Percentiles rank a stretch among this genome's conserved stretches.
These are phyloP conservation scores for Paratilapia polleni DNA, from an alignment of 2,113 vertebrate genomes.

Conservation along the genomic window DNA sequence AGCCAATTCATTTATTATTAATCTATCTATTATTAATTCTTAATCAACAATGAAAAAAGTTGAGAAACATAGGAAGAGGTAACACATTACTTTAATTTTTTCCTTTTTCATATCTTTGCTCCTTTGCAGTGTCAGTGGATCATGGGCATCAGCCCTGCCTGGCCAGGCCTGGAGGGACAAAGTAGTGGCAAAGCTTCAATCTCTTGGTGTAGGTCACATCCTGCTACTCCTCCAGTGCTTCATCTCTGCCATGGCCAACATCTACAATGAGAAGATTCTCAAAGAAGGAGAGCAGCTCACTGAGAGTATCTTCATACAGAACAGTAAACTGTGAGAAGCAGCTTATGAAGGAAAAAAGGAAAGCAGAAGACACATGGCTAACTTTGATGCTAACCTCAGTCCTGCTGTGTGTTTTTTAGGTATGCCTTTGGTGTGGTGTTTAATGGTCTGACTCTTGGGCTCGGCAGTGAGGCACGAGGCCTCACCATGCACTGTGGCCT, in stretches of 20 bases:
- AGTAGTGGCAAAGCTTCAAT: slow-evolving; percentile 78
- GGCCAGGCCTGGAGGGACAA: slow-evolving; percentile 83
- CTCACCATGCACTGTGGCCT: slow-evolving; percentile 88
- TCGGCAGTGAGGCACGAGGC: slow-evolving; percentile 82
- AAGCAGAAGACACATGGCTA: neutral
- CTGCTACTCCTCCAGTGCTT: slow-evolving; percentile 94
- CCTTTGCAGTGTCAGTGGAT: slow-evolving; percentile 46
- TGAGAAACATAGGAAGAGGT: neutral
- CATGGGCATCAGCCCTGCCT: slow-evolving; percentile 61
- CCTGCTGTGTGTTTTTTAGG: slow-evolving; percentile 18
- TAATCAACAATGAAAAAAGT: neutral
- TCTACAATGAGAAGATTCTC: slow-evolving; percentile 98
- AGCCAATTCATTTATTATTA: neutral
- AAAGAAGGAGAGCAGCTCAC: slow-evolving; percentile 90
- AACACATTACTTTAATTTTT: neutral
- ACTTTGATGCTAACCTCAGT: neutral
- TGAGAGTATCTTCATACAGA: slow-evolving; percentile 96
- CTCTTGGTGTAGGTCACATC: slow-evolving; percentile 88
- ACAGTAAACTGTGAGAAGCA: slow-evolving; percentile 89
- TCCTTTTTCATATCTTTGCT: neutral
- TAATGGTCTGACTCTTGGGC: slow-evolving; percentile 86
- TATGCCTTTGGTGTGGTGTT: slow-evolving; percentile 90
- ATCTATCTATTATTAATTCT: neutral
- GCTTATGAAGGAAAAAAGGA: neutral
- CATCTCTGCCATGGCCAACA: slow-evolving; percentile 94